Evolutionary conservation across 2,797 vertebrate species (phyloP), one percentile per base, ranked within the genome.

Genomic region (Ctenopoma kingsleyae): DNA sequence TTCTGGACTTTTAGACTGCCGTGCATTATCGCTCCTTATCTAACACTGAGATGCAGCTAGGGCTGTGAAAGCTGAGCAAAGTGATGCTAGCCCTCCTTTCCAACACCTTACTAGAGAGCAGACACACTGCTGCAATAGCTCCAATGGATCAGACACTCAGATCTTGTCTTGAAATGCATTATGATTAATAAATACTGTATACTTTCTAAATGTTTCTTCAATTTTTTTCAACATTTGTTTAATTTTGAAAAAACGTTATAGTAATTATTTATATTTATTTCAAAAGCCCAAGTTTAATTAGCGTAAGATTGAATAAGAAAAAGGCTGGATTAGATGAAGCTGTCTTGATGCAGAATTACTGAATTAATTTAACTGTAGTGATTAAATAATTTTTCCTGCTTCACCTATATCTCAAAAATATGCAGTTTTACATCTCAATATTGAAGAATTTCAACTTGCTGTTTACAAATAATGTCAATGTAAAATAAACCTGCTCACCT

Each of bases 401-500:
- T 54, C 52, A 63, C 8, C n/a, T 3, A 5, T 38, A 65, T 52
- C 36, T 19, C 9, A n/a, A 55, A 58, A 61, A 62, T 35, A 35
- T 41, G 11, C 11, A 36, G 32, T 67, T 57, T 25, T 58, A 54
- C 61, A 67, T 59, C 19, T 76, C 19, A 6, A 55, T 54, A 68
- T 25, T 35, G 43, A 83, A 52, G 4, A 15, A 43, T 52, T 38
- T 67, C 55, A 55, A 80, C 54, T 55, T 62, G 35, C 32, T 66
- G 82, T 84, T 80, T 82, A 87, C 82, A 79, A 84, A 88, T 44
- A 65, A 52, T 72, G 68, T 72, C 75, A 47, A 75, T 81, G 82
- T 81, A 86, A 84, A 84, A 89, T 75, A 83, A 87, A 84, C 70
- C 61, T 73, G 63, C 82, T 74, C 76, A 44, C 72, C 72, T 68